These are phyloP conservation scores for Enoplosus armatus DNA, from an alignment of 2,797 vertebrate species.

Conservation along the genomic window DNA sequence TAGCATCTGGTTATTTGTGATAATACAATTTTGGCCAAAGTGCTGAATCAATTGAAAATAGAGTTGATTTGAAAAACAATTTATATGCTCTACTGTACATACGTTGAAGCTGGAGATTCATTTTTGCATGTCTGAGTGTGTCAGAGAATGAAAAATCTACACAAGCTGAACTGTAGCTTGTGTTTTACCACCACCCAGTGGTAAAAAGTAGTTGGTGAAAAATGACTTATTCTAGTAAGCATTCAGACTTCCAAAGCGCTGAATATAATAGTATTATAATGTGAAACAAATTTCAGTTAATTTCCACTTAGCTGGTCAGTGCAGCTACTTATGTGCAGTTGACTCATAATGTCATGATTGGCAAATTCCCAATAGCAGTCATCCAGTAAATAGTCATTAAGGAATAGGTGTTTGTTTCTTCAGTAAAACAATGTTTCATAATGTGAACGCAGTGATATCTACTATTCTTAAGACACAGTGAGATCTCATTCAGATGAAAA, in stretches of 20 bases:
- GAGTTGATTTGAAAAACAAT: neutral
- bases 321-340: neutral
- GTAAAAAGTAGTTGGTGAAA: slow-evolving; percentile 12
- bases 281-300: neutral
- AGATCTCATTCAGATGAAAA: neutral
- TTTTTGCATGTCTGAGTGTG: neutral
- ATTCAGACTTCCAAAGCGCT: neutral
- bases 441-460: neutral
- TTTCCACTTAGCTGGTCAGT: neutral
- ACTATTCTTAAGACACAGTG: neutral
- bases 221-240: neutral
- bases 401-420: neutral
- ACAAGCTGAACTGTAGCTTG: neutral
- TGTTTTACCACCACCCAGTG: slow-evolving; percentile 51
- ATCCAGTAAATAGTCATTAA: neutral
- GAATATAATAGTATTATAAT: neutral
- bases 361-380: neutral
- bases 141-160: neutral
- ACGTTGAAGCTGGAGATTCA: neutral
- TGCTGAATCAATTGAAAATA: neutral
- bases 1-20: neutral
- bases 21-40: neutral
- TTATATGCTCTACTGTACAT: neutral
- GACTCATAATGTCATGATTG: neutral
- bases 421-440: neutral